Base-by-base conservation (phyloP, 2,888 invertebrate genomes). In the Thysanoteuthis rhombus region DNA sequence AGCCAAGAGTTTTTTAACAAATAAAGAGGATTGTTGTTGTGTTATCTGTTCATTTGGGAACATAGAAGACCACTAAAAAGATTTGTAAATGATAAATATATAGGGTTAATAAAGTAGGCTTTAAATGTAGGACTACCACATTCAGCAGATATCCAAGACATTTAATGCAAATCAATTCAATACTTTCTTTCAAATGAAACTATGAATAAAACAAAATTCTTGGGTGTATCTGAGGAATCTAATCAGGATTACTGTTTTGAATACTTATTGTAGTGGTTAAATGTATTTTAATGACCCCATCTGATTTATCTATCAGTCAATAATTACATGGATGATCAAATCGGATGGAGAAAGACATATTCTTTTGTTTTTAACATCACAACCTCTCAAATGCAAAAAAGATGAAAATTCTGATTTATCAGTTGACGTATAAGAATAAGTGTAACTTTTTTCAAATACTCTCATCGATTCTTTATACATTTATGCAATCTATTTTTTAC, bases 1-100 rank as follows among this genome's bases (percentile, higher is more conserved):
- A 93, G 97, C 97, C 32, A 97, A 95, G 47, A 97, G 95, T 94
- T 97, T 97, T 95, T 97, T 97, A 89, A 97, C 97, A 96, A 97
- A 97, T 90, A 97, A 93, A 22, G 96, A 94, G 89, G 97, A 97
- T 94, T 97, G 96, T 42, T 96, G 95, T 93, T 96, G 96, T 93
- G 97, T 97, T 19, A 96, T 95, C 94, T 96, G 96, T 92, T 97
- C 97, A 94, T 95, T 95, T 93, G 97, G 97, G 95, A 97, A 97
- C 75, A 97, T 96, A 8, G 95, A 94, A 28, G 96, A 95, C 97
- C 97, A 97, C 97, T 97, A 95, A 36, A 96, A 95, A 75, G 10
- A 75, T 91, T 75, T 8, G 10, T 32, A 75, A n/a, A n/a, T n/a
- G 32, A n/a, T 32, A 75, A 28, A 28, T 19, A 19, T 22, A 25